Base-by-base conservation (phyloP, 1,140 invertebrate genomes). In the Anastrepha ludens region DNA sequence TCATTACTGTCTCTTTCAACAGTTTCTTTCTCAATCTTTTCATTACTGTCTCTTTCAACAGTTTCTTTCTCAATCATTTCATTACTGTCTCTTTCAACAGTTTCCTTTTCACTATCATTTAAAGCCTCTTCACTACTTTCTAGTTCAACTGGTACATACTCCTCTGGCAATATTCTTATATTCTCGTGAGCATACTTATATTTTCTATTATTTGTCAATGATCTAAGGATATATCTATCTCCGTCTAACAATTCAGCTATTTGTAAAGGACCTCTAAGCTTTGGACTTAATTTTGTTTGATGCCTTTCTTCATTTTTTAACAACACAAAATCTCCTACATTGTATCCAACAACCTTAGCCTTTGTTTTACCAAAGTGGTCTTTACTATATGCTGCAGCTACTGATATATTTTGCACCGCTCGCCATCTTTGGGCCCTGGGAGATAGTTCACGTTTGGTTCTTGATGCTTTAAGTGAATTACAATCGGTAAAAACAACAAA, bases 301-400 rank as follows among this genome's bases (percentile, higher is more conserved):
- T 86, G 15, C 15, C 85, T 58, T 11, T 86, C 85, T 29, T 86
- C n/a, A 60, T 86, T 86, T 55, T 86, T 58, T 20, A 86, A n/a
- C 20, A 86, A 41, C 4, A 86, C 85, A 29, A 59, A 86, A 39
- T 86, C 85, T 9, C 85, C 85, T 20, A 86, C n/a, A 2, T 58
- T 59, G 15, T 29, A 29, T 39, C 29, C 29, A 59, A 59, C n/a
- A 60, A 86, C 55, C 15, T 58, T 86, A 17, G 50, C 47, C 11
- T 60, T 86, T 2, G 4, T 60, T 60, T 39, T 58, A 86, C 60
- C 20, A 86, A 86, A 86, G 59, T 29, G 17, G 2, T 3, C 6
- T 13, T 86, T 60, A 13, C 29, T 3, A 55, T 59, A 58, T 29
- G 1, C 3, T 29, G 85, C 55, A 5, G 3, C 6, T 29, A 0